phyloP scores from a whole-genome alignment of 1,140 invertebrate genomes.

The Rhopalosiphum maidis region DNA sequence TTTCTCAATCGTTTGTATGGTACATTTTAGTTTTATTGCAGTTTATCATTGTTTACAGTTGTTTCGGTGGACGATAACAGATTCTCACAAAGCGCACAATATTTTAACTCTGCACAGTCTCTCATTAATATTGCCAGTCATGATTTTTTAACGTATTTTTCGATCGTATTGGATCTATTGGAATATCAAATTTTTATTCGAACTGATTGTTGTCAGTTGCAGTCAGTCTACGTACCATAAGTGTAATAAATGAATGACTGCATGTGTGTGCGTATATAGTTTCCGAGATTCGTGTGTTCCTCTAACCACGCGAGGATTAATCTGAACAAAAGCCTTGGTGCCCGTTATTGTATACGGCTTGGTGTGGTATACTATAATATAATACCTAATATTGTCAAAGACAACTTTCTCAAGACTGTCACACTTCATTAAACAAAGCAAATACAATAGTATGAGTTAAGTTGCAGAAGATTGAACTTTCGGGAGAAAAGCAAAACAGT shows the following conservation, averaged over 20 bases:
- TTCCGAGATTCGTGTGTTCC: neutral
- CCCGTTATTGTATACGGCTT: neutral
- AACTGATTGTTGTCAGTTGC: neutral
- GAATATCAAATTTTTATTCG: neutral
- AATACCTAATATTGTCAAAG: conserved; percentile 1
- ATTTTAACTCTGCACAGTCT: neutral
- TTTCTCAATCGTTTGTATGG: neutral
- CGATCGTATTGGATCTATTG: neutral
- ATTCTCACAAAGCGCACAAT: neutral
- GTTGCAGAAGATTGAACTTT: conserved; percentile 7
- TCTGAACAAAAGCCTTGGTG: neutral
- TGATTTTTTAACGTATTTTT: neutral
- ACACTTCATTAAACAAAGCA: neutral
- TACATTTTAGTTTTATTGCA: no score
- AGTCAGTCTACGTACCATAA: neutral
- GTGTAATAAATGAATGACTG: neutral
- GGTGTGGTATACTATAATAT: conserved; percentile 6
- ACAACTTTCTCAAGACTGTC: neutral
- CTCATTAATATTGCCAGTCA: neutral
- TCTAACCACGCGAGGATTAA: neutral
- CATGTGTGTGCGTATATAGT: neutral
- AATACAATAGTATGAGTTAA: neutral
- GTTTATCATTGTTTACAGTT: neutral
- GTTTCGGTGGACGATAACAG: neutral
- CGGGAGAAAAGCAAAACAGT: neutral